A percentile compares a stretch with the other conserved stretches of the same genome.
Conservation (phyloP, 2,113 vertebrate species). For the Seriola aureovittata region DNA sequence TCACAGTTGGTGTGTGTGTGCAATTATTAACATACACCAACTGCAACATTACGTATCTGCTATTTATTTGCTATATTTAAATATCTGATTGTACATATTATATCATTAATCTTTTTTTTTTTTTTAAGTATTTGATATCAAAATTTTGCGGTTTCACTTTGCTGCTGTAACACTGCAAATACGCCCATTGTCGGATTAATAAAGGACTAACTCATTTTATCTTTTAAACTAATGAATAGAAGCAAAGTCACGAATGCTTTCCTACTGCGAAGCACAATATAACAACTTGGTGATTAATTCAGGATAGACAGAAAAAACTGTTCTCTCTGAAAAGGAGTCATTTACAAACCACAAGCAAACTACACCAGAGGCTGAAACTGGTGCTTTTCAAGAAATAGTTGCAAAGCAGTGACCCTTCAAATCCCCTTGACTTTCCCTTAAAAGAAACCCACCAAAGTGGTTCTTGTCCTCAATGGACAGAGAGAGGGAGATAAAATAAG, state of each 20-base stretch:
- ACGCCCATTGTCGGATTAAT: too few species aligned
- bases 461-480: neutral
- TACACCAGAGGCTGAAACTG: neutral
- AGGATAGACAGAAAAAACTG: neutral
- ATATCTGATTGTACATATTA: too few species aligned
- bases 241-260: neutral
- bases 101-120: too few species aligned
- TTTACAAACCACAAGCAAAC: neutral
- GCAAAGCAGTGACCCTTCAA: neutral
- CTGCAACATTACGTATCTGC: too few species aligned
- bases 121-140: too few species aligned
- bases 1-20: too few species aligned
- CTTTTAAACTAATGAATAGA: too few species aligned
- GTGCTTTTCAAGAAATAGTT: neutral
- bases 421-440: neutral
- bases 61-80: too few species aligned
- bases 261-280: neutral
- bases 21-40: too few species aligned
- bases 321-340: neutral
- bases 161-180: too few species aligned
- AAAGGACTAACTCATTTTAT: too few species aligned
- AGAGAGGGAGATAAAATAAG: neutral
- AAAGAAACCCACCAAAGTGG: neutral
- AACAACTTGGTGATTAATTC: neutral
- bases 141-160: too few species aligned